Percentiles rank a stretch among this genome's conserved stretches.
phyloP scores from a whole-genome alignment of 2,888 invertebrate species.

The Drosophila diplacantha region DNA sequence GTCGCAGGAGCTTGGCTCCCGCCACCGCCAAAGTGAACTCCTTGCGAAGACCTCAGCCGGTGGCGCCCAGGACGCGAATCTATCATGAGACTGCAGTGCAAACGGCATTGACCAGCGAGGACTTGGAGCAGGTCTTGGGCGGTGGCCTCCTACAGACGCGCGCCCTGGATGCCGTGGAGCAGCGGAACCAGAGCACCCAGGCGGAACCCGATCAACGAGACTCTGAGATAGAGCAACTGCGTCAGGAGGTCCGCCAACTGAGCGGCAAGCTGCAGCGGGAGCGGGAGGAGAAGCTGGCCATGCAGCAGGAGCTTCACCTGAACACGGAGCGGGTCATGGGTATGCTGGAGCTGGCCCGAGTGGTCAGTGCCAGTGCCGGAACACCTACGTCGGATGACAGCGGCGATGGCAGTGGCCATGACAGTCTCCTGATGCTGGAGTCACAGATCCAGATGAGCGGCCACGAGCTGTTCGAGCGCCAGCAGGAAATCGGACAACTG shows the following conservation, averaged over 20 bases:
- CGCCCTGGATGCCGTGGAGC: constrained; percentile 78
- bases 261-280: constrained; percentile 83
- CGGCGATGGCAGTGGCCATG: constrained; percentile 80
- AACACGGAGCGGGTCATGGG: constrained; percentile 86
- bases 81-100: constrained; percentile 89
- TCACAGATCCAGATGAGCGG: constrained; percentile 86
- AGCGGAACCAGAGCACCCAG: constrained; percentile 81
- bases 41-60: constrained; percentile 74
- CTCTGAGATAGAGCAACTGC: constrained; percentile 81
- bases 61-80: constrained; percentile 82
- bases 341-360: constrained; percentile 78
- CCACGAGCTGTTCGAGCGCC: constrained; percentile 85
- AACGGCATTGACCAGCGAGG: constrained; percentile 85
- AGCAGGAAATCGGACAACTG: constrained; percentile 85
- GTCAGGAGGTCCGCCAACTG: constrained; percentile 81
- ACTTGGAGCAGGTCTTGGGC: constrained; percentile 85
- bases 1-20: constrained; percentile 64
- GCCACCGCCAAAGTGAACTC: constrained; percentile 78
- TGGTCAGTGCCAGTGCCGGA: constrained; percentile 74
- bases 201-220: constrained; percentile 81
- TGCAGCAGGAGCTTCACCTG: constrained; percentile 85
- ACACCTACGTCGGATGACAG: constrained; percentile 77
- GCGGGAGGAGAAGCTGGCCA: constrained; percentile 84
- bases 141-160: constrained; percentile 79
- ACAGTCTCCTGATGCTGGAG: constrained; percentile 87